Evolutionary conservation across 2,113 vertebrate species (phyloP).

Genomic region (Saccopteryx leptura): DNA sequence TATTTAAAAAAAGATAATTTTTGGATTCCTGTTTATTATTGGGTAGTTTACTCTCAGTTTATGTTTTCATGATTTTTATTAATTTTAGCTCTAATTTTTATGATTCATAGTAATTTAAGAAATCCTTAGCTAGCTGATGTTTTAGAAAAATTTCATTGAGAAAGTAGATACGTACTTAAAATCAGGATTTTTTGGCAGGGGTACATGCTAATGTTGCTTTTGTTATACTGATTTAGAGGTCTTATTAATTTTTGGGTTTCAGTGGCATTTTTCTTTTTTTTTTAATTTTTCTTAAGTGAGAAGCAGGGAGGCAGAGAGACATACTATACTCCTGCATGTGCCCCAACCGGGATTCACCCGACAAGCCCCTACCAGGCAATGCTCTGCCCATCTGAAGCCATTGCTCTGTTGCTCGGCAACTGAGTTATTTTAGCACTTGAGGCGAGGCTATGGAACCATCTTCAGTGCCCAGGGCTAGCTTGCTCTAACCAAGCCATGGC

Average conservation of each 20-base stretch:
- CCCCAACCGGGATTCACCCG: too few species aligned
- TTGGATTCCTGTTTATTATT: slow-evolving; percentile 25
- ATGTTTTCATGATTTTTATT: slow-evolving; percentile 15
- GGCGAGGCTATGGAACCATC: too few species aligned
- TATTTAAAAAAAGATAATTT: not conserved
- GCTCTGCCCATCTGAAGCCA: too few species aligned
- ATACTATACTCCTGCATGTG: too few species aligned
- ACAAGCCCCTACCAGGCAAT: too few species aligned
- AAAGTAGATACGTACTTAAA: slow-evolving; percentile 27
- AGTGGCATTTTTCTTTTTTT: not conserved
- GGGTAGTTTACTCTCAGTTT: slow-evolving; percentile 44
- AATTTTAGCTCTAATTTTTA: slow-evolving; percentile 49
- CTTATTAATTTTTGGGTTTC: slow-evolving; percentile 46
- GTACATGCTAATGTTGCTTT: not conserved
- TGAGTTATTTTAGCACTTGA: too few species aligned
- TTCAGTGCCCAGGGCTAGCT: too few species aligned
- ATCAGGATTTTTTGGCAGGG: not conserved
- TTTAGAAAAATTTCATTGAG: slow-evolving; percentile 20
- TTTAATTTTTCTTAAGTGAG: too few species aligned
- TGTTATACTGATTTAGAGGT: not conserved
- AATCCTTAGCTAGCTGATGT: not conserved
- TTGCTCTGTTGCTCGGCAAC: too few species aligned
- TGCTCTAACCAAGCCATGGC: too few species aligned
- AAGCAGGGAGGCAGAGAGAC: too few species aligned
- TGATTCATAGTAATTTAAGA: slow-evolving; percentile 23